These are phyloP conservation scores for Scaptomyza parva DNA, from an alignment of 2,888 invertebrate genomes.

Conservation along the genomic window DNA sequence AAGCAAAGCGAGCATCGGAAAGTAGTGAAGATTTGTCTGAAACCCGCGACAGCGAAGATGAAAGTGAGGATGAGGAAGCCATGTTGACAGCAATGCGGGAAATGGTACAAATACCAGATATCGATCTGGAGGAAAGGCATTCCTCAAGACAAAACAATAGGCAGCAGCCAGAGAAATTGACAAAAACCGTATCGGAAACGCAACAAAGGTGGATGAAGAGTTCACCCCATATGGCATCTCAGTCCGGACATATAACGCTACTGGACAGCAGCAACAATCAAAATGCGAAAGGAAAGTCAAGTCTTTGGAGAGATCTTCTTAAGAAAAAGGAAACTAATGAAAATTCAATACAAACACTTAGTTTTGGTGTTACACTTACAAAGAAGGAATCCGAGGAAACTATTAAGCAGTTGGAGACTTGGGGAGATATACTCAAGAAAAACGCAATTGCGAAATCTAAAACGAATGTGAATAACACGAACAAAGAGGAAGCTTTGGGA, in stretches of 20 bases:
- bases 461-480: too few relatives aligned
- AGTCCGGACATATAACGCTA: neutral
- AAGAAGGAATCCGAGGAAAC: neutral
- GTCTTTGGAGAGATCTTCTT: neutral
- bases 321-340: neutral
- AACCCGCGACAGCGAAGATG: constrained; percentile 2
- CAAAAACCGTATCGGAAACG: neutral
- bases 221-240: neutral
- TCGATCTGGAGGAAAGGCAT: constrained; percentile 16
- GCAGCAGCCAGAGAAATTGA: neutral
- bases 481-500: neutral
- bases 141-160: neutral
- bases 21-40: neutral
- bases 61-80: constrained; percentile 44
- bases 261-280: neutral
- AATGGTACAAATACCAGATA: constrained; percentile 54
- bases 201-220: constrained; percentile 19
- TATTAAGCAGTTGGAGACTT: neutral
- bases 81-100: constrained; percentile 53
- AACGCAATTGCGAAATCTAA: neutral
- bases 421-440: neutral
- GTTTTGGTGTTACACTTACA: constrained; percentile 5
- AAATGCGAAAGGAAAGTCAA: neutral
- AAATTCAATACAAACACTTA: neutral
- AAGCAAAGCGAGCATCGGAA: constrained; percentile 1